Conservation (phyloP, 2,888 invertebrate genomes). For the Drosophila falleni region DNA sequence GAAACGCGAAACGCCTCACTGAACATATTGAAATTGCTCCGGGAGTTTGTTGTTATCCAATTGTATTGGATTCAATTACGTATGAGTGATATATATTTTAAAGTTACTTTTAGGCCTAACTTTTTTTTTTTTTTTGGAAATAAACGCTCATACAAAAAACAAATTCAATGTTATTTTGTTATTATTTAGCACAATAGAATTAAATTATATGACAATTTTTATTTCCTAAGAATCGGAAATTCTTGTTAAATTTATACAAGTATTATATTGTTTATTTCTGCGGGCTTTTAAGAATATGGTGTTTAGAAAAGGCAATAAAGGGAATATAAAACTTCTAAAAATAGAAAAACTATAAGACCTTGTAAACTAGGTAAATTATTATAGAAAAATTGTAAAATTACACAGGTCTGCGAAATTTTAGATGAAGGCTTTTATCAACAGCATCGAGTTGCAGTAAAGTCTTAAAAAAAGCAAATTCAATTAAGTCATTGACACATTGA, state of each 20-base stretch:
- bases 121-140: not conserved
- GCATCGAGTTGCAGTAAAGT: not conserved
- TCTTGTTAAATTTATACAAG: not conserved
- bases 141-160: not conserved
- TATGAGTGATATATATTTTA: conserved; percentile 1
- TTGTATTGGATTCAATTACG: conserved; percentile 8
- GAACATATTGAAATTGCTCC: conserved; percentile 4
- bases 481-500: not conserved
- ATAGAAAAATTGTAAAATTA: not conserved
- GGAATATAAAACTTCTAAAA: not conserved
- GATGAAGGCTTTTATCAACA: not conserved
- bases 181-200: not conserved
- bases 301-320: not conserved
- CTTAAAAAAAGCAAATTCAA: not conserved
- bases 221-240: not conserved
- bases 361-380: no score
- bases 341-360: no score
- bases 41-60: conserved; percentile 14
- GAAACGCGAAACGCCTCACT: conserved; percentile 8
- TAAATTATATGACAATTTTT: not conserved
- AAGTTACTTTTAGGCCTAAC: not conserved
- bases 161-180: not conserved
- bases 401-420: not conserved
- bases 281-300: no score
- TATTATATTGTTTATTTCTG: no score